Evolutionary conservation across 2,888 invertebrate genomes (phyloP).

Genomic region (Tenthredo distinguenda): DNA sequence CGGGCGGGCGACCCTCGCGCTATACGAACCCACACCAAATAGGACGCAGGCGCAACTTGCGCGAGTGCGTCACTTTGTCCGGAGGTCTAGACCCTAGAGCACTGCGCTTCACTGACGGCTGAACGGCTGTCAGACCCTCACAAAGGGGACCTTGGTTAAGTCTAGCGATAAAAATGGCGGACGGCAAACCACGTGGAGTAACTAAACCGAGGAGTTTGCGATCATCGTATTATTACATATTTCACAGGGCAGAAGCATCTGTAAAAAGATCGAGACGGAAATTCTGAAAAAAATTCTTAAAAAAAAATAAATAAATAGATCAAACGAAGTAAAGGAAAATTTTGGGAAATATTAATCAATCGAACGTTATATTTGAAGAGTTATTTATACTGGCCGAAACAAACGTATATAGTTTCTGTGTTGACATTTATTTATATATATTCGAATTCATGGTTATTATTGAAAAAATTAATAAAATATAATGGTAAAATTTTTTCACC

Average conservation of each 20-base stretch:
- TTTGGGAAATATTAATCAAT: not conserved
- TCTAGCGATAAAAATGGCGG: slow-evolving; percentile 43
- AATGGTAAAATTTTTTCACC: not conserved
- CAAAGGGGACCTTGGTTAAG: slow-evolving; percentile 42
- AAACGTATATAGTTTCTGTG: not conserved
- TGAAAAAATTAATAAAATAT: not conserved
- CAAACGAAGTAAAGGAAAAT: not conserved
- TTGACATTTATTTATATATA: not conserved
- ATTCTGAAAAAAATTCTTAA: too few relatives aligned
- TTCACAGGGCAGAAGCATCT: not conserved
- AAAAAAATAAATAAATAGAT: not conserved
- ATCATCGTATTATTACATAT: not conserved
- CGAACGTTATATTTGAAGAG: not conserved
- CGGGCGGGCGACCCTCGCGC: slow-evolving; percentile 39
- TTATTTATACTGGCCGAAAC: not conserved
- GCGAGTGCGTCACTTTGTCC: slow-evolving; percentile 30
- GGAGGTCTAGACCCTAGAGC: slow-evolving; percentile 32
- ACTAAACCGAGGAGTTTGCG: not conserved
- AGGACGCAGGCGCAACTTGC: slow-evolving; percentile 45
- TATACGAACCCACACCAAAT: slow-evolving; percentile 40
- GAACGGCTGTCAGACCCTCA: slow-evolving; percentile 11
- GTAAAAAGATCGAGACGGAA: not conserved
- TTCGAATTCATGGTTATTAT: not conserved
- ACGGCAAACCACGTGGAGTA: not conserved
- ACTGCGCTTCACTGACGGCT: slow-evolving; percentile 20